Conservation (phyloP, 2,888 invertebrate species). For the Diaperis boleti region DNA sequence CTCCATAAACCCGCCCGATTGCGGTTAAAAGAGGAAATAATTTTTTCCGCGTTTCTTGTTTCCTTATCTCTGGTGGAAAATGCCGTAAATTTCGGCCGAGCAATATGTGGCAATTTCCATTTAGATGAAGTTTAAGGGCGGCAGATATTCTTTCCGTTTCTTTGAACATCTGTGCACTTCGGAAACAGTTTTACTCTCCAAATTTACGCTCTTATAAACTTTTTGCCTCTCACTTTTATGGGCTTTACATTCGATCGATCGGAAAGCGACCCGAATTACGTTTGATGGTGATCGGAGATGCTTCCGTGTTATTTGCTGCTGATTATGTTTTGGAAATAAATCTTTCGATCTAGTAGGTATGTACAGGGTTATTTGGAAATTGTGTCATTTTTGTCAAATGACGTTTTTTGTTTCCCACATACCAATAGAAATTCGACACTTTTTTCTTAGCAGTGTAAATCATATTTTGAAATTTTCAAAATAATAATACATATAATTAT, state of each 20-base stretch:
- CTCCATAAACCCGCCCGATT: constrained; percentile 2
- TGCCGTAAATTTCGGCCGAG: constrained; percentile 51
- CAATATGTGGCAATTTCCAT: constrained; percentile 60
- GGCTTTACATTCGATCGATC: constrained; percentile 25
- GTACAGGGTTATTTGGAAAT: too few species aligned
- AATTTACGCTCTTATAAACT: constrained; percentile 47
- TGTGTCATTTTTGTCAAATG: too few species aligned
- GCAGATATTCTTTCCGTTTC: constrained; percentile 54
- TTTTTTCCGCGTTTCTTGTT: constrained; percentile 26
- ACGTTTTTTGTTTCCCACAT: too few species aligned
- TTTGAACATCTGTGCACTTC: constrained; percentile 57
- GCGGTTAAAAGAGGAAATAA: constrained; percentile 20
- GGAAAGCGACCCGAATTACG: constrained; percentile 25
- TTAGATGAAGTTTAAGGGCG: constrained; percentile 58
- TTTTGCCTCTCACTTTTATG: constrained; percentile 38
- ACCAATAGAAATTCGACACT: too few species aligned
- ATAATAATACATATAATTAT: too few species aligned
- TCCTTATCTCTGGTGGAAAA: constrained; percentile 43
- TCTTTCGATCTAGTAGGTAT: too few species aligned
- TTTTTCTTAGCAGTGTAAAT: too few species aligned
- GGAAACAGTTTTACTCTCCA: constrained; percentile 49
- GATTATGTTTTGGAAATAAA: too few species aligned
- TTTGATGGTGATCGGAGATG: not conserved
- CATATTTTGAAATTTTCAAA: too few species aligned
- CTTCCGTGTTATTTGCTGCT: not conserved